phyloP scores from a whole-genome alignment of 2,888 invertebrate species.

The Drosophila quinaria region DNA sequence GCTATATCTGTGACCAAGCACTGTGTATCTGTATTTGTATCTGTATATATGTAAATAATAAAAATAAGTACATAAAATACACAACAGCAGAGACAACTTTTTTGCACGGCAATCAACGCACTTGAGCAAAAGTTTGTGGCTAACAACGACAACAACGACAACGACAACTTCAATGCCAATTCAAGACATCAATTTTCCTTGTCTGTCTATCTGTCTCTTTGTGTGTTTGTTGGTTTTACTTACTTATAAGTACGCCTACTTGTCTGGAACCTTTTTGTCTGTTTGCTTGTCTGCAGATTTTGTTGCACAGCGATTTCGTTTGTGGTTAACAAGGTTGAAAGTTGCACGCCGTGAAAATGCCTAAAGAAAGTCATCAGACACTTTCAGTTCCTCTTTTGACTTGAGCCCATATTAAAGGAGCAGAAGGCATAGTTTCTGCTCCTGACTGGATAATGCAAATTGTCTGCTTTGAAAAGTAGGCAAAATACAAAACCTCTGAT shows the following conservation, averaged over 20 bases:
- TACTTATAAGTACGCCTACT: conserved; percentile 29
- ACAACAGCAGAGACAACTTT: conserved; percentile 56
- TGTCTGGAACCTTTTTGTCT: conserved; percentile 23
- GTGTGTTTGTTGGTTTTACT: conserved; percentile 25
- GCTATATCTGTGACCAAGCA: conserved; percentile 47
- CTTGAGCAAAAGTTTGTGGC: conserved; percentile 72
- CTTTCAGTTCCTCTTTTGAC: neutral
- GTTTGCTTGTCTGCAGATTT: conserved; percentile 56
- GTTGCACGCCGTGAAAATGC: conserved; percentile 54
- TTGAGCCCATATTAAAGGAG: conserved; percentile 19
- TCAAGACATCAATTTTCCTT: conserved; percentile 61
- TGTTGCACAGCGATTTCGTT: conserved; percentile 61
- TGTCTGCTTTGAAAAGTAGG: conserved; percentile 51
- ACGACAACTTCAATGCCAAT: conserved; percentile 40
- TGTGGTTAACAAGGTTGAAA: conserved; percentile 53
- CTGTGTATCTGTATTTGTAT: conserved; percentile 5
- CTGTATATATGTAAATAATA: conserved; percentile 59
- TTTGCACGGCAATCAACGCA: conserved; percentile 79
- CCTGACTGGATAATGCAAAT: conserved; percentile 60
- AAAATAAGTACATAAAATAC: conserved; percentile 43
- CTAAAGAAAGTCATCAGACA: conserved; percentile 62
- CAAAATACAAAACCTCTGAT: conserved; percentile 38
- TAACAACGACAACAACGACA: conserved; percentile 55
- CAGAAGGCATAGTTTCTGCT: conserved; percentile 34
- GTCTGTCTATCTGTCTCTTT: conserved; percentile 14